These are phyloP conservation scores for Parazoanthus darwini DNA, from an alignment of 92 coral and sea anemone genomes.

Conservation along the genomic window DNA sequence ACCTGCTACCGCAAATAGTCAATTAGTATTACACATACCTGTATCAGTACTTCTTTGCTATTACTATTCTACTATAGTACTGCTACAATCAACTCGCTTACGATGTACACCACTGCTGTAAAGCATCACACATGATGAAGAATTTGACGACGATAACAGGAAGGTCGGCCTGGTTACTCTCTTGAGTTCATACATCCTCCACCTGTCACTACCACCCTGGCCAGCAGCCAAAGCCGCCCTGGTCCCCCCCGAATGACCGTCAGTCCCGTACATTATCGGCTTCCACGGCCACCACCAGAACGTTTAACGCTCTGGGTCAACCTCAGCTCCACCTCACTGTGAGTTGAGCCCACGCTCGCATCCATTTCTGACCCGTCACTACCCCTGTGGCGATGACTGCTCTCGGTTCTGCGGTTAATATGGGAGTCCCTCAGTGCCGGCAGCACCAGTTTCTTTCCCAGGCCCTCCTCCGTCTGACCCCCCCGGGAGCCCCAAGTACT, in stretches of 20 bases:
- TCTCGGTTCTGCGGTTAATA: background rate
- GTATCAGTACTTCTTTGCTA: too few species aligned
- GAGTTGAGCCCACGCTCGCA: background rate
- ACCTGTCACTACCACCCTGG: background rate
- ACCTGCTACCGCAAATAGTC: too few species aligned
- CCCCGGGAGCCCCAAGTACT: background rate
- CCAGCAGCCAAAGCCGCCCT: too few species aligned
- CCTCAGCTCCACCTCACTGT: background rate
- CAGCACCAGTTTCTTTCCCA: background rate
- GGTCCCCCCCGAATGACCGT: background rate
- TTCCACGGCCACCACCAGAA: conserved; percentile 11
- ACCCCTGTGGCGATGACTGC: background rate
- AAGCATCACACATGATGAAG: background rate
- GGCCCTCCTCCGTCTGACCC: background rate
- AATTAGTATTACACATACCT: too few species aligned
- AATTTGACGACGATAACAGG: background rate
- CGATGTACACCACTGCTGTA: background rate
- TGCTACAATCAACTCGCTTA: background rate
- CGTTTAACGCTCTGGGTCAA: background rate
- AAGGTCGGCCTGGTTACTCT: too few species aligned
- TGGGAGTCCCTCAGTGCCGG: background rate
- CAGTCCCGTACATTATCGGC: background rate
- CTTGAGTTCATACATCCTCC: too few species aligned
- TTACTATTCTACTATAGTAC: too few species aligned
- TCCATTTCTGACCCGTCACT: background rate